Conservation (phyloP, 2,113 vertebrate genomes). For the Dromiciops gliroides region DNA sequence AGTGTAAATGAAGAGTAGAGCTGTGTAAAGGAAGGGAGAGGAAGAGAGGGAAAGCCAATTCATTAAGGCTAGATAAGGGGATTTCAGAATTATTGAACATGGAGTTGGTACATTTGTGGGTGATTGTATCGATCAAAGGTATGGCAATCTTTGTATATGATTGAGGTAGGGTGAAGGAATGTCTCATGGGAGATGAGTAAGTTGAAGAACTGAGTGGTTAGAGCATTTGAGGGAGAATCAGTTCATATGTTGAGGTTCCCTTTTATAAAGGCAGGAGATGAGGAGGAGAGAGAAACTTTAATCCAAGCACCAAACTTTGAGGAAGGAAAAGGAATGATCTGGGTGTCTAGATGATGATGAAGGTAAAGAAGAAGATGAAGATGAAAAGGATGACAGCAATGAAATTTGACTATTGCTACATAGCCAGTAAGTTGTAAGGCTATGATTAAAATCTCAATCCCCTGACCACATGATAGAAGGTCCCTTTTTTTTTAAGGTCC, state of each 20-base stretch:
- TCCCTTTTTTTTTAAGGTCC: too few relatives aligned
- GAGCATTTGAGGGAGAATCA: neutral
- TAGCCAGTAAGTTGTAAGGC: neutral
- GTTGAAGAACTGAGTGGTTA: neutral
- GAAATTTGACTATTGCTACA: neutral
- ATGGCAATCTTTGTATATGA: neutral
- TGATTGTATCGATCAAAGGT: neutral
- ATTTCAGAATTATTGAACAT: neutral
- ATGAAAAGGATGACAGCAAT: neutral
- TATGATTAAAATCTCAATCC: neutral
- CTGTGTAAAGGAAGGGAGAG: neutral
- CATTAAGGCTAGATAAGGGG: neutral
- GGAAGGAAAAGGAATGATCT: neutral
- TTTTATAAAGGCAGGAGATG: neutral
- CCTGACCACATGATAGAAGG: too few relatives aligned
- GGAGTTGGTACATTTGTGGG: neutral
- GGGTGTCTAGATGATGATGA: neutral
- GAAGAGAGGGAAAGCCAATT: neutral
- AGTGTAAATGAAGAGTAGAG: neutral
- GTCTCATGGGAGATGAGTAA: neutral
- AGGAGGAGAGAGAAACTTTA: neutral
- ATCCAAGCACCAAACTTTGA: neutral
- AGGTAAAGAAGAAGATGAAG: neutral
- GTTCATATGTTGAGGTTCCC: neutral
- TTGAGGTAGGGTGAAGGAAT: neutral